phyloP scores from a whole-genome alignment of 2,797 vertebrate genomes.

The Masticophis lateralis region DNA sequence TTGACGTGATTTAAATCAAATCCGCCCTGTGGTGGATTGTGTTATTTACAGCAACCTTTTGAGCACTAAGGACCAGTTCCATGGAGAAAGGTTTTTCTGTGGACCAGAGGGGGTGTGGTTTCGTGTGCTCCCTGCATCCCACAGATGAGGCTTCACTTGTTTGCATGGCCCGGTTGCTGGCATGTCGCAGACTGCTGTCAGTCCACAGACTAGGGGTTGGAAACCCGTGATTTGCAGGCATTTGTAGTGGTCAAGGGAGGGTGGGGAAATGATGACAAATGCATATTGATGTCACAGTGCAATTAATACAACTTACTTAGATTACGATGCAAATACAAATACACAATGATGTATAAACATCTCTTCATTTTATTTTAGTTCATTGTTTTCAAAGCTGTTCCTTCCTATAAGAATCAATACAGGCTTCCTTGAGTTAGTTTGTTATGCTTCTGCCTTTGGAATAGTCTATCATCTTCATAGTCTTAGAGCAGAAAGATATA shows the following conservation, averaged over 20 bases:
- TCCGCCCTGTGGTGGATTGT: no score
- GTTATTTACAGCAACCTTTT: background rate
- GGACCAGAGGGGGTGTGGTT: no score
- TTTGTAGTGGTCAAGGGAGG: background rate
- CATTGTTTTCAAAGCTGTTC: background rate
- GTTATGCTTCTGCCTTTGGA: background rate
- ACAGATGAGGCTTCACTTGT: background rate
- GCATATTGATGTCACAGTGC: background rate
- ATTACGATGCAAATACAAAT: background rate
- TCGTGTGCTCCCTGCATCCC: background rate
- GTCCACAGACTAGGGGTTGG: no score
- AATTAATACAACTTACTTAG: background rate
- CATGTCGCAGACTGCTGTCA: no score
- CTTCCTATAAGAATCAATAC: background rate
- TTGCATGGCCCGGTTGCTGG: background rate
- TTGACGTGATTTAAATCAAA: no score
- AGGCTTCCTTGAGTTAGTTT: background rate
- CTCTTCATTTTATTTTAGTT: background rate
- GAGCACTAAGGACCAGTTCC: background rate
- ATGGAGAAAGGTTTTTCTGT: background rate
- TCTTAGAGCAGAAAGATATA: background rate
- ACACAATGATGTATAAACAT: background rate
- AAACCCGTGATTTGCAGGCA: background rate
- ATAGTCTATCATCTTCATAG: background rate
- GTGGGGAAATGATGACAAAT: background rate